Evolutionary conservation across 2,888 invertebrate genomes (phyloP), one percentile per base, ranked within the genome.

Genomic region (Harpagoxenus sublaevis): DNA sequence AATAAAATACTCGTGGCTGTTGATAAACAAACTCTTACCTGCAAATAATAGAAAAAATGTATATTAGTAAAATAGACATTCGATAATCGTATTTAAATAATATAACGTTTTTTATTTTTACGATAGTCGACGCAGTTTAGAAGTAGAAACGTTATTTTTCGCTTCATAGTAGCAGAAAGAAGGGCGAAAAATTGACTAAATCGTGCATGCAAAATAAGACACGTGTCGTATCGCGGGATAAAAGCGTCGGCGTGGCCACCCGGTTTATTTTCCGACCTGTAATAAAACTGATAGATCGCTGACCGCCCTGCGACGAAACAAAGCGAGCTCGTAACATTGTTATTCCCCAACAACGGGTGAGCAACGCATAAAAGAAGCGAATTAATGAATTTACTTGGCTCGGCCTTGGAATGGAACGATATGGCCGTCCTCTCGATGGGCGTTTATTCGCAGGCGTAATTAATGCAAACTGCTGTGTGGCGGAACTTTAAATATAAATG

Each of bases 401-500:
- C 60, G 18, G 57, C 74, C 81, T 75, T 51, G 45, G n/a, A 53
- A 65, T 35, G 31, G 35, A 75, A 82, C 79, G 70, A n/a, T 55
- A 70, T 51, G 39, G 42, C 42, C 53, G 28, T 45, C 35, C 45
- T 68, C 70, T 77, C 57, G 63, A 83, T 73, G 78, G 70, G 73
- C 77, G 84, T 75, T 89, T 87, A 87, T 86, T 87, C 88, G 68
- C 53, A 77, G 82, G 84, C 84, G 87, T 89, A 89, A 91, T 88
- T 89, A 89, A 89, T 89, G 89, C 88, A 89, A 90, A 89, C 89
- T 87, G 82, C 84, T 28, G n/a, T 66, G 68, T 83, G 84, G 82
- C 65, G 79, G 83, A 90, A 88, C 86, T 90, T 89, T 86, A 86
- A 89, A 86, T 89, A 90, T 89, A 89, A 88, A 91, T 86, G 89